Conservation (phyloP, 2,113 vertebrate species). For the Cheilinus undulatus region DNA sequence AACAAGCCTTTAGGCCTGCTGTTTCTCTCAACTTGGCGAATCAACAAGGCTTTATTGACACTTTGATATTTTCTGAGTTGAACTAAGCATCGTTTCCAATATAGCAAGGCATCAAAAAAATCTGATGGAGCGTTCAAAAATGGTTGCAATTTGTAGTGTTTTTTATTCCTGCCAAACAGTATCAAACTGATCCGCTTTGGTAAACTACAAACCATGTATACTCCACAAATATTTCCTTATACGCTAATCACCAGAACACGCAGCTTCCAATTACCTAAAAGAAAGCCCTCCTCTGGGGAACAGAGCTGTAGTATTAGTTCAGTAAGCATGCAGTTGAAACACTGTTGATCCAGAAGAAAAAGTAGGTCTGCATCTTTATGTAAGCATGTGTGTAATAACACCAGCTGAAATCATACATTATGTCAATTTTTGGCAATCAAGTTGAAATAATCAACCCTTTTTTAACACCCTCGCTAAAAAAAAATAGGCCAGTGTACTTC, state of each 20-base stretch:
- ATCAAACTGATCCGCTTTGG: slow-evolving; percentile 26
- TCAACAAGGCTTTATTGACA: neutral
- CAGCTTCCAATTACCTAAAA: slow-evolving; percentile 47
- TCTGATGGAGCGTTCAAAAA: neutral
- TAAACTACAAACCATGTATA: slow-evolving; percentile 30
- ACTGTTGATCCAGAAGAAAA: slow-evolving; percentile 20
- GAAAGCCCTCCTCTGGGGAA: slow-evolving; percentile 47
- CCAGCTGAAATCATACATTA: slow-evolving; percentile 43
- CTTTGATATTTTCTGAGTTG: neutral
- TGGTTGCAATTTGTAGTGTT: neutral
- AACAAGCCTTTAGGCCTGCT: neutral
- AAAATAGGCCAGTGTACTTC: slow-evolving; percentile 27
- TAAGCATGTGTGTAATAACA: neutral
- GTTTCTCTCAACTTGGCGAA: neutral
- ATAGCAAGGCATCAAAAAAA: neutral
- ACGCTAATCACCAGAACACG: slow-evolving; percentile 38
- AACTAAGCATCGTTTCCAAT: neutral
- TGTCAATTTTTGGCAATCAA: slow-evolving; percentile 57
- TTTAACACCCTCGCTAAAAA: slow-evolving; percentile 16
- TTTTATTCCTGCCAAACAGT: neutral
- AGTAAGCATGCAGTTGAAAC: slow-evolving; percentile 4
- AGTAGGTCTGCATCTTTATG: slow-evolving; percentile 33
- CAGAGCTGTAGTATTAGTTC: slow-evolving; percentile 23
- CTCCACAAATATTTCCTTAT: slow-evolving; percentile 25
- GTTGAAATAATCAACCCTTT: slow-evolving; percentile 45